Percentiles rank a stretch among this genome's conserved stretches.
phyloP scores from a whole-genome alignment of 2,888 invertebrate genomes.

The Chrysolina haemoptera region DNA sequence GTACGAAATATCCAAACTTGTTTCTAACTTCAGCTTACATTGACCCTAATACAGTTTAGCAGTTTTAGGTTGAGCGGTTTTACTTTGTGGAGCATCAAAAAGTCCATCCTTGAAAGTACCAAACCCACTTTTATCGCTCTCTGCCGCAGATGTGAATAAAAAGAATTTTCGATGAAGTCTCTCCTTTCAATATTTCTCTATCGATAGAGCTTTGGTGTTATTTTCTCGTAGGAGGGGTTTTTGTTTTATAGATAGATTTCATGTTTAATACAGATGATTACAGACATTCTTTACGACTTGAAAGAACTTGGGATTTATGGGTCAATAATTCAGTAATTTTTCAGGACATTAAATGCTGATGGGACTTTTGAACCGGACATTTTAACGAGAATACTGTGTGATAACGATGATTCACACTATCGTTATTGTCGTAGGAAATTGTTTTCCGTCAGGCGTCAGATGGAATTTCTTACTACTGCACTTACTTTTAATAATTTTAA shows the following conservation, averaged over 20 bases:
- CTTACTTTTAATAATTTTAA: no score
- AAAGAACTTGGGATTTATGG: conserved; percentile 27
- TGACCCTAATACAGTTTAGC: background rate
- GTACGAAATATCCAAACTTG: no score
- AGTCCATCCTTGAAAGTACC: background rate
- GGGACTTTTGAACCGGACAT: background rate
- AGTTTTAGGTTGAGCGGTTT: background rate
- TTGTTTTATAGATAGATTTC: conserved; percentile 27
- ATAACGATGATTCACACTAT: background rate
- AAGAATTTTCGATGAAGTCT: conserved; percentile 39
- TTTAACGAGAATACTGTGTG: background rate
- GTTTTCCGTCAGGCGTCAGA: background rate
- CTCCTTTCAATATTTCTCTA: background rate
- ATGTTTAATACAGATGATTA: conserved; percentile 21
- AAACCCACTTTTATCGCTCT: conserved; percentile 27
- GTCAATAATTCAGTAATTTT: conserved; percentile 25
- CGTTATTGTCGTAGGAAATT: background rate
- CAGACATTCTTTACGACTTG: conserved; percentile 22
- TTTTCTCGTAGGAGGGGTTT: conserved; percentile 18
- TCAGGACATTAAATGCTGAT: conserved; percentile 12
- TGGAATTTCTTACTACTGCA: no score
- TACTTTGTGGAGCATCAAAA: conserved; percentile 13
- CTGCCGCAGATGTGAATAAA: conserved; percentile 52
- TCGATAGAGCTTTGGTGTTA: conserved; percentile 13
- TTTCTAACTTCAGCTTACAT: background rate